Conservation (phyloP, 2,888 invertebrate species). For the Hedychridium roseum region DNA sequence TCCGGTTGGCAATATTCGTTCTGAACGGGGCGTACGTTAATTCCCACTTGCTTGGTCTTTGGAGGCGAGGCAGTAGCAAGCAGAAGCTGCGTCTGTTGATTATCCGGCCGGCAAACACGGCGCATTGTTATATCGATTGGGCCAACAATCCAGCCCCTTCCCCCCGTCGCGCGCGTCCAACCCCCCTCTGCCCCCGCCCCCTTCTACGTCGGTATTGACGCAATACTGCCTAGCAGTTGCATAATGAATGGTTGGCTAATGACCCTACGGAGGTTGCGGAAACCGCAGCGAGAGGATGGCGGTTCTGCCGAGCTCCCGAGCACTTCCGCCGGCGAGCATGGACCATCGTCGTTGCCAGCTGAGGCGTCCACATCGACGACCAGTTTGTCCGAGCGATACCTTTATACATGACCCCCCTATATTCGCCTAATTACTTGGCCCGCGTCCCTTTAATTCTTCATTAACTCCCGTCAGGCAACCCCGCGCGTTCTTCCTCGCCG, state of each 20-base stretch:
- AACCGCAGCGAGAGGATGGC: constrained; percentile 52
- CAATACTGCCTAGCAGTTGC: constrained; percentile 57
- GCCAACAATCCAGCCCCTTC: constrained; percentile 52
- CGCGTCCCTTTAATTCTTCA: constrained; percentile 30
- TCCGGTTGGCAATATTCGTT: constrained; percentile 41
- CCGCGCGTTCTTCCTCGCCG: constrained; percentile 11
- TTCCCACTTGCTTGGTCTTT: constrained; percentile 43
- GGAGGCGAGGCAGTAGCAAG: constrained; percentile 23
- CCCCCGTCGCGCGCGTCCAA: constrained; percentile 9
- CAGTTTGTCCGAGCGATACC: background rate
- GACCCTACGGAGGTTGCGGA: constrained; percentile 59
- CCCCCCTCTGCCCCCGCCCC: constrained; percentile 11
- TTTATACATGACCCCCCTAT: background rate
- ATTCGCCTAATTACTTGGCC: constrained; percentile 8
- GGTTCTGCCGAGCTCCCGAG: constrained; percentile 42
- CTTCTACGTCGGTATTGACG: constrained; percentile 47
- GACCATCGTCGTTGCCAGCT: constrained; percentile 27
- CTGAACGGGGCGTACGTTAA: constrained; percentile 34
- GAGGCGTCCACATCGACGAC: background rate
- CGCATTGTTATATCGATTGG: constrained; percentile 59
- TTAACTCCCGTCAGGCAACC: constrained; percentile 18
- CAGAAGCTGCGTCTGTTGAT: constrained; percentile 52
- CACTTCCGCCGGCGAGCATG: constrained; percentile 59
- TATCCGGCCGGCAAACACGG: constrained; percentile 53
- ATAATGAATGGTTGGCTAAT: constrained; percentile 60